Evolutionary conservation across 2,113 vertebrate genomes (phyloP), one percentile per base, ranked within the genome.

Genomic region (Cyphotilapia sp.): DNA sequence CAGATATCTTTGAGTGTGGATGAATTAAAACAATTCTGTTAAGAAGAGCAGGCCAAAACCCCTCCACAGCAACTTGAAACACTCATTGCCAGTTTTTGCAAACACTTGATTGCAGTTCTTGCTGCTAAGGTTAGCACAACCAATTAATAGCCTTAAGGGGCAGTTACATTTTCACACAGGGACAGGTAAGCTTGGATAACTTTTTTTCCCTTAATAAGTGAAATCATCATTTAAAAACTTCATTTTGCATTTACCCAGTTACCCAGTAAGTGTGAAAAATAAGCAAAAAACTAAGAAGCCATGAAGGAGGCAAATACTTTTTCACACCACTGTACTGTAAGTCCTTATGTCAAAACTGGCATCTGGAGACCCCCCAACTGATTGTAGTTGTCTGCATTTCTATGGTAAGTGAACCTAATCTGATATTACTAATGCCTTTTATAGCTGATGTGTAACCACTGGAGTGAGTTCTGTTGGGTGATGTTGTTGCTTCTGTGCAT

Each of bases 391-490:
- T 83, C 29, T 8, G 49, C 24, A 83, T 76, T 53, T 86, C 38
- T 35, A 12, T 71, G 33, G 35, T 8, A 51, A 40, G 38, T 2
- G 35, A 24, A 35, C n/a, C 10, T 12, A 47, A 9, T 24, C 78
- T 82, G 51, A 10, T 54, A 14, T 78, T 31, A 78, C 69, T 0
- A 9, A 61, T 57, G 56, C 13, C 54, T 90, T 86, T 88, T 87
- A 85, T 51, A 89, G 56, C 69, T 83, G 76, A 87, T 69, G 80
- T 85, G 47, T 53, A 80, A 87, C 91, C 80, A 88, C 56, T 84
- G 45, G 5, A 22, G 47, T 5, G 9, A 29, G 61, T 89, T 78
- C 59, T 53, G 56, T 53, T 82, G 59, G 38, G 56, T 80, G 78
- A 59, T 82, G n/a, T 82, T 84, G 80, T 80, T 88, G 80, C 69